Conservation (phyloP, 2,113 vertebrate species). For the Eptesicus fuscus region DNA sequence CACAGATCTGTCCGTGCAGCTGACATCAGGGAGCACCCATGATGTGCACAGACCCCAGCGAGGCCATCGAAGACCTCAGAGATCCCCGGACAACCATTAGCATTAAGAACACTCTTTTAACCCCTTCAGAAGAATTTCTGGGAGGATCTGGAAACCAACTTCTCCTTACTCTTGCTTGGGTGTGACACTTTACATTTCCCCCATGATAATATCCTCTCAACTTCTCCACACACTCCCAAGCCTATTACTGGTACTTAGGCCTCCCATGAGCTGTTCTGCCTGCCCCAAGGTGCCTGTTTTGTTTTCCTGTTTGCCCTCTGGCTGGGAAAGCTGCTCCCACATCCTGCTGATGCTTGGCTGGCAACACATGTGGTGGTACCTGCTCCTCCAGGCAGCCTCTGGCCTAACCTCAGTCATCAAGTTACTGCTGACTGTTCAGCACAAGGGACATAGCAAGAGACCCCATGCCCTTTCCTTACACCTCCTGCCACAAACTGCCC, state of each 20-base stretch:
- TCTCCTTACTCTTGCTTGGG: neutral
- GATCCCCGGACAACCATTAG: neutral
- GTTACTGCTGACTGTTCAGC: conserved; percentile 50
- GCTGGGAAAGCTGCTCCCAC: neutral
- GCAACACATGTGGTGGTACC: conserved; percentile 32
- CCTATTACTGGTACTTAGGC: neutral
- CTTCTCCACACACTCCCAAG: neutral
- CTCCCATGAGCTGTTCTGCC: neutral
- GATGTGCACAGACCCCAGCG: fast-evolving
- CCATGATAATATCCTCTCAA: neutral
- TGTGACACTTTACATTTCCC: neutral
- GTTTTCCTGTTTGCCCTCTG: neutral
- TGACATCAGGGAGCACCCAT: neutral
- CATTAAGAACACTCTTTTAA: neutral
- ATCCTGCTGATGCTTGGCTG: conserved; percentile 7
- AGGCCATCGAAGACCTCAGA: neutral
- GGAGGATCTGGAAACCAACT: neutral
- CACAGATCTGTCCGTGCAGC: neutral
- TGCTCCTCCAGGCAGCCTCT: conserved; percentile 10
- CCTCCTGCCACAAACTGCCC: neutral
- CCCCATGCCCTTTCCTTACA: neutral
- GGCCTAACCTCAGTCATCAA: conserved; percentile 53
- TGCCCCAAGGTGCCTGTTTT: neutral
- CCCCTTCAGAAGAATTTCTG: neutral
- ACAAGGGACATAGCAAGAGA: neutral